These are phyloP conservation scores for Patiria miniata DNA, from an alignment of 35 echinoderm and acorn worm species.

Conservation along the genomic window DNA sequence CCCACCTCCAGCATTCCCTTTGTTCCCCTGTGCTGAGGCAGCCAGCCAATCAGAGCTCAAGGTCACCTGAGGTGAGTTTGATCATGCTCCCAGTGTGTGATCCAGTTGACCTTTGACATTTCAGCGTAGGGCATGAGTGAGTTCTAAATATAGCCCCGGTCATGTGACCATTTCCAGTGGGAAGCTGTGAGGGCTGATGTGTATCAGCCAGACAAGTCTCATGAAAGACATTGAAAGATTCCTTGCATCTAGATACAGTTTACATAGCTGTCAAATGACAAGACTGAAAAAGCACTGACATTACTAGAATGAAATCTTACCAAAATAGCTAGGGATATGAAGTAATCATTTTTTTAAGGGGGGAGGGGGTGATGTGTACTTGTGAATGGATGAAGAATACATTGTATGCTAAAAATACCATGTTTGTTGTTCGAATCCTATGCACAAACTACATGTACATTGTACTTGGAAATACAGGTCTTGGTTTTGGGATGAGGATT, in stretches of 20 bases:
- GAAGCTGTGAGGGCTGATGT: background rate
- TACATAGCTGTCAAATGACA: background rate
- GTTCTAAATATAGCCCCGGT: background rate
- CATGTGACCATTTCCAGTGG: conserved; percentile 6
- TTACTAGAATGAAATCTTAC: background rate
- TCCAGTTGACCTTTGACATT: conserved; percentile 19
- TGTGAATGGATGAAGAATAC: too few species aligned
- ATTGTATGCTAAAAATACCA: too few species aligned
- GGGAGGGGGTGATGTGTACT: too few species aligned
- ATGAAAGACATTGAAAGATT: background rate
- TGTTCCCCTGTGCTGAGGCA: conserved; percentile 3
- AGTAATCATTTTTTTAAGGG: too few species aligned
- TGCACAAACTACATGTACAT: too few species aligned
- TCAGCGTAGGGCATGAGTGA: conserved; percentile 21
- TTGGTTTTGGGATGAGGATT: too few species aligned
- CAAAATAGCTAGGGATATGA: background rate
- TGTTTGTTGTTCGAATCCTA: too few species aligned
- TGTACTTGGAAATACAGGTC: too few species aligned
- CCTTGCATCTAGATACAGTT: background rate
- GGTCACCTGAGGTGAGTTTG: background rate
- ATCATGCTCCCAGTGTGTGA: conserved; percentile 30
- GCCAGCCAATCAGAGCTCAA: conserved; percentile 24
- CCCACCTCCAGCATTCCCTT: conserved; percentile 24
- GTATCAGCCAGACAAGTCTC: background rate
- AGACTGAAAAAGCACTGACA: background rate